Conservation (phyloP, 2,113 vertebrate species). For the Takifugu bimaculatus region DNA sequence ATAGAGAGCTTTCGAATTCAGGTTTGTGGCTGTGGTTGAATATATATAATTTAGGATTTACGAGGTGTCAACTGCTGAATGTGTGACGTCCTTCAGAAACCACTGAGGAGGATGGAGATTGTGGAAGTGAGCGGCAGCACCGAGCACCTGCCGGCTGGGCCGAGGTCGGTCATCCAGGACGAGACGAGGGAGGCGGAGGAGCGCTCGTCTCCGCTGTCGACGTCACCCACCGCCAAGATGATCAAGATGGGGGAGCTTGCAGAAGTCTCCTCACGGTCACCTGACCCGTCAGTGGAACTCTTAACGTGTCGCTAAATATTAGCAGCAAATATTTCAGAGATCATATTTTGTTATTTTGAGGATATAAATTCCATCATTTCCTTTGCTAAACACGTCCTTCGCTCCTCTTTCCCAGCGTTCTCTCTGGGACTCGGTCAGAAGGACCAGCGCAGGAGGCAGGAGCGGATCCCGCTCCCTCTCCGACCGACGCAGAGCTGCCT, state of each 20-base stretch:
- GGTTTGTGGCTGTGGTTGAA: too few species aligned
- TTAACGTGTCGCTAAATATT: not conserved
- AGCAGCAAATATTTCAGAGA: too few species aligned
- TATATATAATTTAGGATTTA: too few species aligned
- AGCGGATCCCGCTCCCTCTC: not conserved
- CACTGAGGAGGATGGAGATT: slow-evolving; percentile 83
- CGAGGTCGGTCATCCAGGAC: slow-evolving; percentile 7
- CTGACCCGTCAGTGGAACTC: slow-evolving; percentile 63
- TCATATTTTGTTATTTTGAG: too few species aligned
- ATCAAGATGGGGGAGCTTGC: slow-evolving; percentile 86
- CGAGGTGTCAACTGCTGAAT: not conserved
- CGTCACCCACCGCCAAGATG: slow-evolving; percentile 82
- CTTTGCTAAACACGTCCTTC: not conserved
- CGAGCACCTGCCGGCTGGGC: slow-evolving; percentile 31
- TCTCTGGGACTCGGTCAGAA: not conserved
- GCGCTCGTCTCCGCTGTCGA: slow-evolving; percentile 41
- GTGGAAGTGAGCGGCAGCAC: slow-evolving; percentile 80
- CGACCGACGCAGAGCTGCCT: slow-evolving; percentile 58
- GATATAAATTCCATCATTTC: too few species aligned
- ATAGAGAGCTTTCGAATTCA: not conserved
- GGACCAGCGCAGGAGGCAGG: not conserved
- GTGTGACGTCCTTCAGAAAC: slow-evolving; percentile 76
- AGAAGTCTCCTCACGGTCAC: slow-evolving; percentile 32
- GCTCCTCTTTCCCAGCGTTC: slow-evolving; percentile 22
- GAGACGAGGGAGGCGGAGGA: slow-evolving; percentile 14